Conservation (phyloP, 2,888 invertebrate species). For the Trachelus tabidus region DNA sequence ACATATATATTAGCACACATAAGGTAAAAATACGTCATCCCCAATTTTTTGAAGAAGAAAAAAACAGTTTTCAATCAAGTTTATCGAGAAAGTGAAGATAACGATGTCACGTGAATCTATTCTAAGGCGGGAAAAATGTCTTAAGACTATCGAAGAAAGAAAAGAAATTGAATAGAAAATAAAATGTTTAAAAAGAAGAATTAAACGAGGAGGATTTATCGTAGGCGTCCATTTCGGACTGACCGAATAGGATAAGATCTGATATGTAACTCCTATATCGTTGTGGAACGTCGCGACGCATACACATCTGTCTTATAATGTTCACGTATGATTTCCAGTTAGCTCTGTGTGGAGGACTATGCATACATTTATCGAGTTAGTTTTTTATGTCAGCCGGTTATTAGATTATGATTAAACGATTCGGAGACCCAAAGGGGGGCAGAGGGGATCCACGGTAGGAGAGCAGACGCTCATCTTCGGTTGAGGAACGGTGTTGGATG, state of each 20-base stretch:
- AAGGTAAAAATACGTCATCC: neutral
- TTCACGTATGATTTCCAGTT: neutral
- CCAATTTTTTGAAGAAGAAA: neutral
- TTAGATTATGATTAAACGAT: constrained; percentile 66
- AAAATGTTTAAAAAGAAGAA: neutral
- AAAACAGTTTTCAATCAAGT: neutral
- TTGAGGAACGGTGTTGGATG: neutral
- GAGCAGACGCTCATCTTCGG: constrained; percentile 6
- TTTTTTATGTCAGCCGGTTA: constrained; percentile 65
- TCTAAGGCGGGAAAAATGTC: neutral
- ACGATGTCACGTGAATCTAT: neutral
- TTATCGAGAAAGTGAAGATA: neutral
- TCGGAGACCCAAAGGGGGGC: constrained; percentile 40
- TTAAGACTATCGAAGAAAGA: neutral
- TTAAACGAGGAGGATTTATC: neutral
- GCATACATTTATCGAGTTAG: constrained; percentile 58
- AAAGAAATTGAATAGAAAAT: neutral
- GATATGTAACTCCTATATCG: neutral
- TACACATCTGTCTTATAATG: neutral
- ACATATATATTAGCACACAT: neutral
- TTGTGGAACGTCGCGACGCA: neutral
- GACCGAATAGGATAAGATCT: neutral
- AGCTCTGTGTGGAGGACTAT: constrained; percentile 7
- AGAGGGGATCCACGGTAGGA: constrained; percentile 24
- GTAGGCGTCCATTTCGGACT: neutral